phyloP scores from a whole-genome alignment of 2,888 invertebrate species.

The Ophioninae sp. region DNA sequence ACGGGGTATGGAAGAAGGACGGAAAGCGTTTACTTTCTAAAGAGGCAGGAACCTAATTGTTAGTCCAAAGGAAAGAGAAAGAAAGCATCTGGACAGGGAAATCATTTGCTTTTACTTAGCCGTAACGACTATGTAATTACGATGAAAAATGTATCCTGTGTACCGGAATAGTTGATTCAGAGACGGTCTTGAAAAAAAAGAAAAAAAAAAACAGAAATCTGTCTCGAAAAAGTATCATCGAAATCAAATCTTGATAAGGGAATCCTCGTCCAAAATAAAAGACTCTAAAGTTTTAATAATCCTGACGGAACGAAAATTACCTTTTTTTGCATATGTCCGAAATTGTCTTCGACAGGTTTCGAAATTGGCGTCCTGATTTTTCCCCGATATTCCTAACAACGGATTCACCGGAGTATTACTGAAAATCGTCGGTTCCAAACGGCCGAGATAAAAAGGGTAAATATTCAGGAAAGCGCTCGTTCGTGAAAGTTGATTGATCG shows the following conservation, averaged over 20 bases:
- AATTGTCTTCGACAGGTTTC: no score
- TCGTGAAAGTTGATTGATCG: neutral
- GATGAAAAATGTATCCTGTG: neutral
- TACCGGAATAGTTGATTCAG: neutral
- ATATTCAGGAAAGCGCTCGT: neutral
- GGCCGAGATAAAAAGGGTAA: neutral
- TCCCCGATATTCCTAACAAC: neutral
- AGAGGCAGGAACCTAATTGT: neutral
- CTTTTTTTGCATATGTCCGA: no score
- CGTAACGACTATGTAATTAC: neutral
- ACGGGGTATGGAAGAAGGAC: neutral
- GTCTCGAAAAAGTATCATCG: no score
- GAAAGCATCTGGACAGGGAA: constrained; percentile 4
- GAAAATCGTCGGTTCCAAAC: neutral
- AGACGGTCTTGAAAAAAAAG: neutral
- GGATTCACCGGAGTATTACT: neutral
- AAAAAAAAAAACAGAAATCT: no score
- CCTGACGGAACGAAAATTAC: no score
- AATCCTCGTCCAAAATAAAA: no score
- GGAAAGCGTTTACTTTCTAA: constrained; percentile 14
- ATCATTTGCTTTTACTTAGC: constrained; percentile 21
- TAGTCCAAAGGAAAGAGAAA: neutral
- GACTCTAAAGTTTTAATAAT: no score
- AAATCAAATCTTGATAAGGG: no score
- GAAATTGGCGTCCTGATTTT: no score